Base-by-base conservation (phyloP, 2,797 vertebrate species). In the Pipistrellus pygmaeus region DNA sequence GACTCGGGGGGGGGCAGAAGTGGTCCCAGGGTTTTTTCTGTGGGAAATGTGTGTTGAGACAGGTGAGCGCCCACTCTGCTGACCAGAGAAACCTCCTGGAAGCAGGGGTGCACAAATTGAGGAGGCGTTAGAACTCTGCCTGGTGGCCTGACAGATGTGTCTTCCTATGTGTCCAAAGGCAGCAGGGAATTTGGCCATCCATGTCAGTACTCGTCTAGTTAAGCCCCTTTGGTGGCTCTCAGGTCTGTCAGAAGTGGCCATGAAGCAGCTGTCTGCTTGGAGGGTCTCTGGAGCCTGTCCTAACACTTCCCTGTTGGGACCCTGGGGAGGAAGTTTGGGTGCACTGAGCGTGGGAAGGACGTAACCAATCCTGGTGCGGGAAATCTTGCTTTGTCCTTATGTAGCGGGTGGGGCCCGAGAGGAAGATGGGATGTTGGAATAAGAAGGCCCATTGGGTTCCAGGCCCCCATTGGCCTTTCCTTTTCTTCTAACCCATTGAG, bases 11-110 rank as follows among this genome's bases (percentile, higher is more conserved):
- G 48, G 48, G n/a, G n/a, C 27, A 10, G 85, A 64, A 2, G 3
- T 0, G 0, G 15, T 55, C 66, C 32, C 10, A 6, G 35, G 30
- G 30, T 53, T 89, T n/a, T 14, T 1, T 66, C 32, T 7, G 41
- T 8, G 35, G 84, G n/a, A 23, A 15, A 3, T 30, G 0, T 5
- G 60, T 38, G 0, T 27, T 5, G 13, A 27, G 48, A 18, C 51
- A n/a, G 17, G 14, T 12, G 14, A 25, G 7, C 14, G 7, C 13
- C 57, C 9, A 4, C 57, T 44, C 20, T 32, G 35, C 25, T 35
- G 20, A 41, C 25, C 68, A 32, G 23, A 51, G 82, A 30, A 44
- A 18, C 23, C 2, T 8, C 18, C 57, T 7, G 38, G 66, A 44
- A 46, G 83, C 51, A 41, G 38, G n/a, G 23, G 27, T n/a, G 0